Base-by-base conservation (phyloP, 1,140 invertebrate genomes). In the Chrysopa pallens region DNA sequence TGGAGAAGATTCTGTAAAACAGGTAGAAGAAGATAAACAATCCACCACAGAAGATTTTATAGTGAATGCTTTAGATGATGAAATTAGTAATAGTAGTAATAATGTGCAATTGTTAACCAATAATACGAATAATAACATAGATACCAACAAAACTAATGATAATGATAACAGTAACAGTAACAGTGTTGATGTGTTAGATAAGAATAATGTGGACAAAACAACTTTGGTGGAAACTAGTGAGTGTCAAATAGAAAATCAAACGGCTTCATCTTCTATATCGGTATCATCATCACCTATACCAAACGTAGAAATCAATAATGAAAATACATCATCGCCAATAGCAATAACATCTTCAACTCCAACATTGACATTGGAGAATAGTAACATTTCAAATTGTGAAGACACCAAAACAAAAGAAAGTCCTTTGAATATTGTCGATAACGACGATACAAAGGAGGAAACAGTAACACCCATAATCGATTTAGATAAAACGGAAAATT, bases 391-490 rank as follows among this genome's bases (percentile, higher is more conserved):
- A 3, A 23, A 23, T 23, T 23, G 17, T 23, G 17, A 23, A 23
- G 17, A 23, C 2, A 23, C 17, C 5, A 2, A 23, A 23, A 23
- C 5, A 2, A 23, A 23, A 23, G 17, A 23, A 23, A 23, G 17
- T 23, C 17, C 17, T 23, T 23, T 23, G 17, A 23, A 23, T 23
- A 27, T 15, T n/a, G 17, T 62, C 58, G 60, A 56, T 59, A 48
- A 33, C 14, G 40, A 59, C 59, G 62, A 62, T 60, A 58, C 58
- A 62, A 59, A 59, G 56, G 58, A 52, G 53, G 58, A 39, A 45
- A 36, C 48, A 40, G 41, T 53, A 59, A 57, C 62, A 58, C 62
- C 64, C 61, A 62, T 62, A 58, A 60, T 58, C 55, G 64, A 66
- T 55, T 62, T 64, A 61, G 61, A 23, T 23, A 23, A 23, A 23